Conservation (phyloP, 2,888 invertebrate species). For the Lasioglossum villosulum region DNA sequence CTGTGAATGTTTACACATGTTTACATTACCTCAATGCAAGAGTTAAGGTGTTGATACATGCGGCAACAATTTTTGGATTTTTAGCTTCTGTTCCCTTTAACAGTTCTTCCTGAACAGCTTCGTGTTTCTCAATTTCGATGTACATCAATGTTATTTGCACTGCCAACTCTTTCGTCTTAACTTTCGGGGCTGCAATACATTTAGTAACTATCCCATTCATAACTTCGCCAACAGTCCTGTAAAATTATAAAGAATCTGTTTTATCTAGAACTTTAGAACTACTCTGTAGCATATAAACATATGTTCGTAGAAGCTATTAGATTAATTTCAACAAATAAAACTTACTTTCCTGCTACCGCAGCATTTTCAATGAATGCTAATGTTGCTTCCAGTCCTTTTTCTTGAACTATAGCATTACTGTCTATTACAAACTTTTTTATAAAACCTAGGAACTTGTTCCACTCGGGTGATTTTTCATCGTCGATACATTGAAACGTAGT, state of each 20-base stretch:
- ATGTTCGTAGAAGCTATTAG: background rate
- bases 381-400: constrained; percentile 97
- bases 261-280: background rate
- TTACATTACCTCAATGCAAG: constrained; percentile 89
- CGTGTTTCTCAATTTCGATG: constrained; percentile 98
- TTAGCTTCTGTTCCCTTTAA: constrained; percentile 97
- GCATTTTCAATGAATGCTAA: constrained; percentile 96
- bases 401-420: constrained; percentile 97
- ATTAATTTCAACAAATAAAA: constrained; percentile 37
- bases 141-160: constrained; percentile 96
- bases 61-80: constrained; percentile 97
- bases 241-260: constrained; percentile 40
- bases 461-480: constrained; percentile 97
- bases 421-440: constrained; percentile 98
- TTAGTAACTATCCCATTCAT: constrained; percentile 95
- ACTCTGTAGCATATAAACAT: background rate
- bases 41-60: constrained; percentile 91
- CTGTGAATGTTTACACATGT: no score
- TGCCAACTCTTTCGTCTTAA: constrained; percentile 96
- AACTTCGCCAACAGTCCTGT: constrained; percentile 93
- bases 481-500: constrained; percentile 94
- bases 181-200: constrained; percentile 95
- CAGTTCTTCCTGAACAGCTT: constrained; percentile 94
- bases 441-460: constrained; percentile 95
- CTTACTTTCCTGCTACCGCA: constrained; percentile 91